Conservation (phyloP, 2,797 vertebrate genomes). For the Aldrovandia affinis region DNA sequence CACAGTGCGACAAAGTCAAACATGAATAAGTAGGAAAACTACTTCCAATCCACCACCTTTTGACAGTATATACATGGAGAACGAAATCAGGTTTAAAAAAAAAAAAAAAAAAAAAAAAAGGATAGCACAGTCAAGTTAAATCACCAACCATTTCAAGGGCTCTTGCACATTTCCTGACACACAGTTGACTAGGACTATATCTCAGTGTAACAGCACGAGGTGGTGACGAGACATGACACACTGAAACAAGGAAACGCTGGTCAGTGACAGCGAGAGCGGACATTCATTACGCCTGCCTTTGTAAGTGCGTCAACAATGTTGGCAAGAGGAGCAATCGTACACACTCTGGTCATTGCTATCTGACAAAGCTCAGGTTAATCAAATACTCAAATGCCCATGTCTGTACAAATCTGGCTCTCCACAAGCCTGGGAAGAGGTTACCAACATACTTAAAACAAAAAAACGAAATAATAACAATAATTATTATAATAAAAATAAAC, state of each 20-base stretch:
- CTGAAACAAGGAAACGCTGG: neutral
- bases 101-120: constrained; percentile 62
- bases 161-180: constrained; percentile 66
- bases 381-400: constrained; percentile 16
- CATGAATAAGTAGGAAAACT: constrained; percentile 46
- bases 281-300: neutral
- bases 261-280: neutral
- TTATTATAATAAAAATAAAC: neutral
- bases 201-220: neutral
- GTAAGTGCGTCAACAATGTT: constrained; percentile 37
- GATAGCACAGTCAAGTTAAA: neutral
- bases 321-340: constrained; percentile 11
- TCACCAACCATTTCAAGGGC: constrained; percentile 53
- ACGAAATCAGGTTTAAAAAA: constrained; percentile 39
- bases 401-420: neutral
- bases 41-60: constrained; percentile 2
- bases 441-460: neutral
- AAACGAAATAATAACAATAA: constrained; percentile 3
- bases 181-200: constrained; percentile 3
- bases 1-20: constrained; percentile 35
- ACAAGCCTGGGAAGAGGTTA: neutral
- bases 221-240: neutral
- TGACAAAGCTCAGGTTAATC: constrained; percentile 5
- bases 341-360: neutral
- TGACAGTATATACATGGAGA: neutral